These are phyloP conservation scores for Sinocyclocheilus anshuiensis DNA, from an alignment of 2,113 vertebrate species.

Conservation along the genomic window DNA sequence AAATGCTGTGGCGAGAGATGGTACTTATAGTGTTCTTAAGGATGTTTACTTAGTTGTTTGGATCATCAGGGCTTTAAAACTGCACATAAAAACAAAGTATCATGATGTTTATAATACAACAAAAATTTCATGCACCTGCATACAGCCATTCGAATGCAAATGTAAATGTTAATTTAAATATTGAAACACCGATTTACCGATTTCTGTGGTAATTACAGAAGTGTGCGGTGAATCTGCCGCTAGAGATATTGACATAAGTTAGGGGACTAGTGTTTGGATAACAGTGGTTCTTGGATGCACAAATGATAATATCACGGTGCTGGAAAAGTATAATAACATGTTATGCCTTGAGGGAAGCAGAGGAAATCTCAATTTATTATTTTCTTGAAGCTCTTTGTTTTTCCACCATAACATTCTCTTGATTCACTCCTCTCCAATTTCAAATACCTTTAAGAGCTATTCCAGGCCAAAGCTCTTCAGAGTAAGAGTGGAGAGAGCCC, in stretches of 20 bases:
- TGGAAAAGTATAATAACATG: no score
- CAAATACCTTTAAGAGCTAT: constrained; percentile 25
- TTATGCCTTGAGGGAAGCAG: background rate
- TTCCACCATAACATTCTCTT: background rate
- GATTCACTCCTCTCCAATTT: constrained; percentile 39
- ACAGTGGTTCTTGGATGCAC: background rate
- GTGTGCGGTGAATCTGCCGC: background rate
- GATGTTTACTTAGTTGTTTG: background rate
- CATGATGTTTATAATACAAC: background rate
- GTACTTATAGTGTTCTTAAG: no score
- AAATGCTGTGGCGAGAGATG: no score
- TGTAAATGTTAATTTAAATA: background rate
- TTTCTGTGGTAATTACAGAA: constrained; percentile 7
- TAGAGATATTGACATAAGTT: background rate
- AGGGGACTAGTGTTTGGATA: background rate
- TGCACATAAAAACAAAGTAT: background rate
- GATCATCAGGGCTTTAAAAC: background rate
- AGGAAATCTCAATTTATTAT: constrained; percentile 1
- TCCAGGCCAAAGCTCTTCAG: constrained; percentile 18
- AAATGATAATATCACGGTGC: no score
- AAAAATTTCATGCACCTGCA: background rate
- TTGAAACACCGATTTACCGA: background rate
- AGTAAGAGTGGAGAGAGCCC: constrained; percentile 46
- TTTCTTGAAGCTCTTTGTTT: constrained; percentile 1
- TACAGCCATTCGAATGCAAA: background rate